A percentile compares a stretch with the other conserved stretches of the same genome.
Evolutionary conservation across 2,797 vertebrate species (phyloP).

Genomic region (Alcedo quadribrachys): DNA sequence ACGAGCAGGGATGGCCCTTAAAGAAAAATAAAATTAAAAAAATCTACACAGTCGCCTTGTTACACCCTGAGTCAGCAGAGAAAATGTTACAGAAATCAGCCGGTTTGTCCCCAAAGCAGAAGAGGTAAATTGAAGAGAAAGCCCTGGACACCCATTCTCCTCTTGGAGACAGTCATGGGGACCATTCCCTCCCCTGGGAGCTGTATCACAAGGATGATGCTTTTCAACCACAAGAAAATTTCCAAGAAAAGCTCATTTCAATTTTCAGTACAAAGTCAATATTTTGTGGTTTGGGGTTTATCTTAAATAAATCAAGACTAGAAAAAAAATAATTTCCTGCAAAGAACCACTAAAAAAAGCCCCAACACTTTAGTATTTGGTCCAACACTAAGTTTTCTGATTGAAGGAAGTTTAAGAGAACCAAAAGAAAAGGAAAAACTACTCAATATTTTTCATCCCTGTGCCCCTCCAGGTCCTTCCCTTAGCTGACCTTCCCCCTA

Average conservation of each 20-base stretch:
- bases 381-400: neutral
- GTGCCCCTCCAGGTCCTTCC: neutral
- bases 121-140: neutral
- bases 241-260: neutral
- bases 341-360: neutral
- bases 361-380: neutral
- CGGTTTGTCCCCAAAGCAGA: neutral
- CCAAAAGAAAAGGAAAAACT: neutral
- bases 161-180: neutral
- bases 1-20: neutral
- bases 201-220: fast-evolving
- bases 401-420: neutral
- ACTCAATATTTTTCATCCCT: neutral
- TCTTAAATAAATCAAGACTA: neutral
- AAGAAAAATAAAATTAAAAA: neutral
- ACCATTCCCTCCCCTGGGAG: neutral
- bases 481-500: neutral
- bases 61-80: neutral
- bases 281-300: neutral
- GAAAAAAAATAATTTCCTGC: neutral
- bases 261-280: neutral
- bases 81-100: neutral
- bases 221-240: neutral
- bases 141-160: neutral
- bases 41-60: fast-evolving